Evolutionary conservation across 2,888 invertebrate genomes (phyloP).

Genomic region (Parnassius orleans): DNA sequence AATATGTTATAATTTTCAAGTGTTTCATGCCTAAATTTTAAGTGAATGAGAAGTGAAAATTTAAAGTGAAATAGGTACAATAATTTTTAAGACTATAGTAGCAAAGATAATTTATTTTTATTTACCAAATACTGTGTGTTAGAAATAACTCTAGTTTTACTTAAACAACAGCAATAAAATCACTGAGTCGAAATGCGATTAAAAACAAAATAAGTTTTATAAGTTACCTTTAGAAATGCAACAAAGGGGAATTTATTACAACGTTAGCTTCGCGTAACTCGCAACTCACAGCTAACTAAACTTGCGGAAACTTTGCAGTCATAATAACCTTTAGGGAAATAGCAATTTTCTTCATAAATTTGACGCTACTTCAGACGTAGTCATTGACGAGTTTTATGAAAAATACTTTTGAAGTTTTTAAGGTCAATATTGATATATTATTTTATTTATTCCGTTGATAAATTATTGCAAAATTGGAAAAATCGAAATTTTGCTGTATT

Average conservation of each 20-base stretch:
- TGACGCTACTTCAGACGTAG: slow-evolving; percentile 23
- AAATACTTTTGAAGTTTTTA: background rate
- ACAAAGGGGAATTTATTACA: slow-evolving; percentile 28
- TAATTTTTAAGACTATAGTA: no score
- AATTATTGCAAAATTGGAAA: no score
- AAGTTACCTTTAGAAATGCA: slow-evolving; percentile 30
- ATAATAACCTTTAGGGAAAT: slow-evolving; percentile 50
- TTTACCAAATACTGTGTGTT: no score
- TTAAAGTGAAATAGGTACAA: no score
- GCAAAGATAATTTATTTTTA: no score
- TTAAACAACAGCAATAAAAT: slow-evolving; percentile 11
- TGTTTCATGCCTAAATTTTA: no score
- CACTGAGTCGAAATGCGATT: slow-evolving; percentile 26
- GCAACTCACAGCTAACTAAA: slow-evolving; percentile 25
- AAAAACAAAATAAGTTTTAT: slow-evolving; percentile 29
- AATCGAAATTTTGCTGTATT: no score
- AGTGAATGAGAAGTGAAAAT: no score
- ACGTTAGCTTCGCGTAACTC: slow-evolving; percentile 26
- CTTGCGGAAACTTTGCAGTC: slow-evolving; percentile 51
- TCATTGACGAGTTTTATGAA: slow-evolving; percentile 19
- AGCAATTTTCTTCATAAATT: slow-evolving; percentile 33
- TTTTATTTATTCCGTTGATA: no score
- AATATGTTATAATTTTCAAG: no score
- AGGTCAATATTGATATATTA: background rate
- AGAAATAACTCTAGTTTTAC: no score